Base-by-base conservation (phyloP, 2,888 invertebrate genomes). In the Philereme transversata region DNA sequence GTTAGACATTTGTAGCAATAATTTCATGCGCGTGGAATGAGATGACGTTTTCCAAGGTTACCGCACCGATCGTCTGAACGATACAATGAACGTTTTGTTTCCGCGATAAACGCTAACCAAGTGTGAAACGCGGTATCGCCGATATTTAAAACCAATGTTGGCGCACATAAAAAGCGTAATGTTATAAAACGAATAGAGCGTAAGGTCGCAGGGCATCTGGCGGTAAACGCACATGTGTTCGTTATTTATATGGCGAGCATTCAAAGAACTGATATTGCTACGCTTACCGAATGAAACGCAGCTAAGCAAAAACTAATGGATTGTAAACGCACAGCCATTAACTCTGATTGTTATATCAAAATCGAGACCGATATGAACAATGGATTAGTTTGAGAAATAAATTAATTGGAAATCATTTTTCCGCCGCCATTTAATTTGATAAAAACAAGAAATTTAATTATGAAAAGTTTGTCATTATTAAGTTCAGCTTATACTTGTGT, bases 161-260 rank as follows among this genome's bases (percentile, higher is more conserved):
- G 67, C 65, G 76, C 79, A 74, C 74, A 78, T 81, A 77, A 78
- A 81, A 77, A 65, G 68, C 68, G 71, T 70, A 67, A 68, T 73
- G 79, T 74, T 82, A 76, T 81, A 81, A 81, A 86, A 75, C 76
- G 76, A 73, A 72, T 78, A 67, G 73, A 76, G 74, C 76, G 83
- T 88, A 87, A 88, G 89, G 88, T 90, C 88, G 83, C 87, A 86
- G 88, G 90, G 90, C 90, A 90, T 90, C 90, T 90, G 91, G 90
- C 83, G 77, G 73, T 71, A 71, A 75, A 70, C 79, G 77, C 79
- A 80, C 87, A 87, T 87, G 84, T 89, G 88, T 76, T 81, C 70
- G 84, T 84, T 88, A 87, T 90, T 90, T 89, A 88, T 90, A 90
- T 88, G 89, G 73, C 65, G 56, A 66, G 82, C 83, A 86, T 87